phyloP scores from a whole-genome alignment of 2,797 vertebrate species.

The Molothrus aeneus region DNA sequence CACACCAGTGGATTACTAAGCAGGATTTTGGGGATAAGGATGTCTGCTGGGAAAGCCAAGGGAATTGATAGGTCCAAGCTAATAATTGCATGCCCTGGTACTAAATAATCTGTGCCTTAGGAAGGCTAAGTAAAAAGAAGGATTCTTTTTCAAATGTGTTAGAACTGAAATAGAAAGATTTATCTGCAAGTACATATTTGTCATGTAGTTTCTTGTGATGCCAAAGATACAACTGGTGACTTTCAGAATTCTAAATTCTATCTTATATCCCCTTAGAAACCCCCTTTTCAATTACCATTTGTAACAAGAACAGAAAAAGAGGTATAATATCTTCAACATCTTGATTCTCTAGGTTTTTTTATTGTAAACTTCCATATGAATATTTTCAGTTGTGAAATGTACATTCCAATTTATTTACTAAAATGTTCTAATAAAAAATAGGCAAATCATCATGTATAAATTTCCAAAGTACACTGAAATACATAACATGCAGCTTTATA shows the following conservation, averaged over 20 bases:
- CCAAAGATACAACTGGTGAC: neutral
- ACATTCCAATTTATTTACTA: neutral
- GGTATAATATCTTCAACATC: neutral
- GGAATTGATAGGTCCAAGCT: neutral
- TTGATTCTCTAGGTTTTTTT: neutral
- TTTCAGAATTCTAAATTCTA: neutral
- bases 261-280: neutral
- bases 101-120: neutral
- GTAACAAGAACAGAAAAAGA: neutral
- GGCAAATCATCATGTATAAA: neutral
- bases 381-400: neutral
- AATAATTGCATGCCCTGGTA: neutral
- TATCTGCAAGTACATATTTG: neutral
- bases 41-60: neutral
- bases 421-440: neutral
- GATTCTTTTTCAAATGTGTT: neutral
- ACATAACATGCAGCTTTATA: rapidly evolving
- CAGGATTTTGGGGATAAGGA: neutral
- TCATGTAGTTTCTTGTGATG: neutral
- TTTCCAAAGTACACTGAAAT: neutral
- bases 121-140: neutral
- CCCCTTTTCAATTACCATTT: neutral
- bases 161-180: neutral
- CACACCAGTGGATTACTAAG: neutral
- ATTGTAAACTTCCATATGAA: neutral